These are phyloP conservation scores for Tubulanus polymorphus DNA, from an alignment of 2,888 invertebrate genomes.

Conservation along the genomic window DNA sequence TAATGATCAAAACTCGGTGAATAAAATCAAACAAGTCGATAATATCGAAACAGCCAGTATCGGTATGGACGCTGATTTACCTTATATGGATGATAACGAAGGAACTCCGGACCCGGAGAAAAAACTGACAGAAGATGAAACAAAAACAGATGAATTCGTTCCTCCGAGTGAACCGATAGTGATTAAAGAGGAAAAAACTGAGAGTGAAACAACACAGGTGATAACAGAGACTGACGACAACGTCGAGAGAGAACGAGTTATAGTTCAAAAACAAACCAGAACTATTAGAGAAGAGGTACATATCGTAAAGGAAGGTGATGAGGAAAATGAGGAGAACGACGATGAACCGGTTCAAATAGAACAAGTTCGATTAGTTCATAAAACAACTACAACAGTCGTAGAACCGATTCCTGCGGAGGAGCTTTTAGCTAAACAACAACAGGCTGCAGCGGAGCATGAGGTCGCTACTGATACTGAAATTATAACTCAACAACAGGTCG, in stretches of 20 bases:
- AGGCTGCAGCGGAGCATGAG: background rate
- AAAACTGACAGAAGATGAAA: conserved; percentile 18
- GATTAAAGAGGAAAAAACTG: conserved; percentile 2
- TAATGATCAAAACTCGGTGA: background rate
- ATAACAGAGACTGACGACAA: conserved; percentile 1
- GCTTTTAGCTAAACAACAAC: too few species aligned
- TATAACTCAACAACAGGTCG: background rate
- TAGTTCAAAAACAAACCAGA: background rate
- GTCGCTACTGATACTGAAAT: background rate
- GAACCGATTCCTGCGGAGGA: too few species aligned
- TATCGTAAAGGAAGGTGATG: background rate
- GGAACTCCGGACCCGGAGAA: conserved; percentile 7
- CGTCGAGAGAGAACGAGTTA: background rate
- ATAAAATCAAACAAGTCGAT: background rate
- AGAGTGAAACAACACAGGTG: background rate
- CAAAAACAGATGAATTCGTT: conserved; percentile 1
- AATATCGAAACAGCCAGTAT: background rate
- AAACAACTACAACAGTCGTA: too few species aligned
- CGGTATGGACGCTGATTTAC: background rate
- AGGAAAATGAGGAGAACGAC: too few species aligned
- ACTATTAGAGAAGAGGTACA: background rate
- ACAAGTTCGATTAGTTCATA: too few species aligned
- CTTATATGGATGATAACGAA: background rate
- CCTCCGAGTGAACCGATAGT: background rate
- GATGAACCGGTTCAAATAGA: too few species aligned